These are phyloP conservation scores for Gasterosteus aculeatus DNA, from an alignment of 2,113 vertebrate genomes.

Conservation along the genomic window DNA sequence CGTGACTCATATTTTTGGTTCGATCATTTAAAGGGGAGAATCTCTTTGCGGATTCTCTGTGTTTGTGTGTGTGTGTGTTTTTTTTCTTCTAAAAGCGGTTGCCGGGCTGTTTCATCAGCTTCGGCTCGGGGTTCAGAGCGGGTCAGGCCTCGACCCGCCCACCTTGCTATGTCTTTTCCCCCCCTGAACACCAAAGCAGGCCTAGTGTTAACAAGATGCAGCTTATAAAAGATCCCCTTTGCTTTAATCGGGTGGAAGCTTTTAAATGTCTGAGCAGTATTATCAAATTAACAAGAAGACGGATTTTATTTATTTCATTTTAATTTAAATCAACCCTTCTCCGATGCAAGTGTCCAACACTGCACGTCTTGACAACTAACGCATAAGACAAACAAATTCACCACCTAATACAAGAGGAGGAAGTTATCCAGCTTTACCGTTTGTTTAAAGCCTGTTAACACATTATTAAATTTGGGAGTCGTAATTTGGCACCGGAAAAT, in stretches of 20 bases:
- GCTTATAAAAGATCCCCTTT: conserved; percentile 27
- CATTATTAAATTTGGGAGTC: too few relatives aligned
- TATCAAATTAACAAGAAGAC: neutral
- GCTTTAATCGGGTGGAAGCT: conserved; percentile 41
- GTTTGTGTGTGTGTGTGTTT: conserved; percentile 11
- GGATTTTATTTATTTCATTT: neutral
- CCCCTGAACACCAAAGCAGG: conserved; percentile 15
- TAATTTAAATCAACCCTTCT: neutral
- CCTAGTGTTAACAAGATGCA: conserved; percentile 58
- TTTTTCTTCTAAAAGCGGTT: conserved; percentile 32
- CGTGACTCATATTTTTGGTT: neutral
- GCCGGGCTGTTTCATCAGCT: conserved; percentile 57
- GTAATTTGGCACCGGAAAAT: too few relatives aligned
- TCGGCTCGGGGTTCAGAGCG: conserved; percentile 21
- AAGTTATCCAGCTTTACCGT: neutral
- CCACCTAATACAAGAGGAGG: too few relatives aligned
- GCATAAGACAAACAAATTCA: neutral
- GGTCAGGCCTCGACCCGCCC: neutral
- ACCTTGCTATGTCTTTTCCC: conserved; percentile 9
- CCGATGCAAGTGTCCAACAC: too few relatives aligned
- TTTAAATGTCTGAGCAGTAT: neutral
- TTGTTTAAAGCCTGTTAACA: neutral
- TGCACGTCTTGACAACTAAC: neutral
- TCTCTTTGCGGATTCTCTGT: conserved; percentile 7
- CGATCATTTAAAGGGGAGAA: neutral